Base-by-base conservation (phyloP, 2,797 vertebrate genomes). In the Sebastes cheni region DNA sequence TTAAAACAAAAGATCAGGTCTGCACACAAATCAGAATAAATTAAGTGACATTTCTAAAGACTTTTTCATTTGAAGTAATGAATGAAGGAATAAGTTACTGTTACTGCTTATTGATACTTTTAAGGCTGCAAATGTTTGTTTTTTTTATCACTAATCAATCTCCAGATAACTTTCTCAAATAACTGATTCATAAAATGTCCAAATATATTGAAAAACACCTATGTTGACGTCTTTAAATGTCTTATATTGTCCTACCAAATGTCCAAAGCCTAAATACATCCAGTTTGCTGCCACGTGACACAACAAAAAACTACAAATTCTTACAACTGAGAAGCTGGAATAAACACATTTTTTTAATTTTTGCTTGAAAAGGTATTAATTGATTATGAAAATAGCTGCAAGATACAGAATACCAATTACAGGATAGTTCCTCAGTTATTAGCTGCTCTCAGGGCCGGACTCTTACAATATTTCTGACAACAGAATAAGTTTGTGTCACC, bases 21-120 rank as follows among this genome's bases (percentile, higher is more conserved):
- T 54, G 10, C 29, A 36, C 7, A 52, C 32, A 20, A 3, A 69
- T 85, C 46, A 67, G 34, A 87, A 70, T 32, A 54, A 27, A 71
- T 20, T 9, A 5, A 50, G 6, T 10, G 36, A 29, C 8, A 12
- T 66, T 65, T 34, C 64, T 13, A 11, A 34, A 14, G 2, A 23
- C 1, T 27, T 8, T 82, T 70, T 42, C 0, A 56, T 29, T 4
- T 56, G 13, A 55, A 56, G 14, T 12, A 42, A 30, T 60, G 2
- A 34, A 39, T 27, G 6, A 30, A 52, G 8, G 8, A n/a, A 42
- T 34, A 5, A 22, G 25, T 52, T 42, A 42, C 39, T 42, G 4
- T 9, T 46, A 34, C 29, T 29, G 9, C 12, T 60, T 60, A 39
- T 46, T 60, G 25, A 11, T 9, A 23, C 27, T 10, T 54, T 22